Evolutionary conservation across 2,888 invertebrate genomes (phyloP).

Genomic region (Plebejus argus): DNA sequence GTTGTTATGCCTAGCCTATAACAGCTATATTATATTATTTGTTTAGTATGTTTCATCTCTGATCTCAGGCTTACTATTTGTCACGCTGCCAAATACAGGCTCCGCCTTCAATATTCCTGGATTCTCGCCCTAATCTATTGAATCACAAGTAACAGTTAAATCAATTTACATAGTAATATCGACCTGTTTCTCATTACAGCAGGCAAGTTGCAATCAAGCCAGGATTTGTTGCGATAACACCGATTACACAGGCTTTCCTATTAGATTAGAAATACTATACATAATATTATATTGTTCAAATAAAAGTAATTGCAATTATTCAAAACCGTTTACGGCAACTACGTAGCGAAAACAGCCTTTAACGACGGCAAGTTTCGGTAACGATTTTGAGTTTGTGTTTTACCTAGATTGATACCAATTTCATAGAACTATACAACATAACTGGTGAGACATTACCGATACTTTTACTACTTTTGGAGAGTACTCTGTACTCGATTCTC

Average conservation of each 20-base stretch:
- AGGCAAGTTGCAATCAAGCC: conserved; percentile 31
- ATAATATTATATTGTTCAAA: background rate
- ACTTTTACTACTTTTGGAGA: too few species aligned
- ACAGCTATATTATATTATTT: too few species aligned
- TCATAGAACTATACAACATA: too few species aligned
- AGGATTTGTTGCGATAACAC: conserved; percentile 30
- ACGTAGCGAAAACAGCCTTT: background rate
- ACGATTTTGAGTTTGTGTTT: too few species aligned
- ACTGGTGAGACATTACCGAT: too few species aligned
- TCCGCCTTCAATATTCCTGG: background rate
- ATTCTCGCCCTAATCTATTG: background rate
- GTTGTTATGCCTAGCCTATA: too few species aligned
- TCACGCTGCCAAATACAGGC: background rate
- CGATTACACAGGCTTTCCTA: conserved; percentile 14
- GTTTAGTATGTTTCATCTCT: background rate
- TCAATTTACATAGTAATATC: conserved; percentile 31
- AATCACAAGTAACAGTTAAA: conserved; percentile 29
- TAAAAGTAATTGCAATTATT: background rate
- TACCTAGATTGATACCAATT: too few species aligned
- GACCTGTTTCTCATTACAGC: conserved; percentile 17
- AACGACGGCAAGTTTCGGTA: background rate
- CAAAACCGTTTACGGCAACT: background rate
- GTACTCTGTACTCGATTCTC: too few species aligned
- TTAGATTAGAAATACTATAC: conserved; percentile 1
- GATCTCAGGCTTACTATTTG: background rate